Evolutionary conservation across 2,888 invertebrate species (phyloP), one percentile per base, ranked within the genome.

Genomic region (Sinohyriopsis cumingii): DNA sequence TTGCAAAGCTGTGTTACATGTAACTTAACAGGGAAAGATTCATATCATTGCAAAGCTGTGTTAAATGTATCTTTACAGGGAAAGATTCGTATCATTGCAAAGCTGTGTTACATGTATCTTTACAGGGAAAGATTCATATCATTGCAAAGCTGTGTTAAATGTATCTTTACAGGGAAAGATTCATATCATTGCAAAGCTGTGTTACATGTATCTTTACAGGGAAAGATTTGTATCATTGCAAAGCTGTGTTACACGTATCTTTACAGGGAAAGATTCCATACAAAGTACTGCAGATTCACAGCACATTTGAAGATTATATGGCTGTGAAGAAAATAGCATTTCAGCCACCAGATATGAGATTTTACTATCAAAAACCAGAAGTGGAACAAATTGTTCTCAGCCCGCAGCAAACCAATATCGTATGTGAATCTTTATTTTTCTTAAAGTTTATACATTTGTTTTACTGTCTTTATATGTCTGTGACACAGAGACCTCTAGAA

Each of bases 271-370:
- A 94, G 90, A 92, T 94, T 78, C 95, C 95, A 86, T 92, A 93
- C 65, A 93, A 94, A 83, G 94, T 94, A 81, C 91, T 98, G 73
- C 93, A 94, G 87, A 93, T 97, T 76, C 94, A 95, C 86, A 96
- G 95, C 83, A 94, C 94, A 7, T 96, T 96, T 91, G 91, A 93
- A 79, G 93, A 94, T 84, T 92, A 93, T 65, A 95, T 98, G 95
- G 93, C 93, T 78, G 93, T 97, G 62, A 92, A 93, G 68, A 90
- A 92, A 76, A 92, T 95, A 59, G 89, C 92, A 90, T 90, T 93
- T 92, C 88, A 93, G 88, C 91, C 93, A 15, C 91, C 92, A 45
- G 93, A 94, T 89, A 88, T 91, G n/a, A 91, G 94, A 56, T 92
- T 95, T 85, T 89, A 87, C 76, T 91, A 91, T 75, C 92, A 92